Conservation (phyloP, 1,140 invertebrate genomes). For the Mactra quadrangularis region DNA sequence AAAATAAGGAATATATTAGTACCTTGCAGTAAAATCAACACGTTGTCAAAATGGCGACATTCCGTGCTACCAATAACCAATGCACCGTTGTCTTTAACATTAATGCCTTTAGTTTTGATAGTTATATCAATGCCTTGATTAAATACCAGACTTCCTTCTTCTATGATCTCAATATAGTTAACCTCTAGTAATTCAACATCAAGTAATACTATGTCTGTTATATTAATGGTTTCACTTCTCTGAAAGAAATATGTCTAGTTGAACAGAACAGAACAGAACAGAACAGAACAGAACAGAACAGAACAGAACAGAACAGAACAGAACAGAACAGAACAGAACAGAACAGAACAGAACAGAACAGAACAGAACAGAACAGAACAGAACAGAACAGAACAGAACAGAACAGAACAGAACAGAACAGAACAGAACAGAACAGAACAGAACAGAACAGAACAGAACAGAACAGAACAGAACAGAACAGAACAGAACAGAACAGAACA, state of each 20-base stretch:
- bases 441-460: no score
- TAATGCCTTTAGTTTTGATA: constrained; percentile 17
- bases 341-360: no score
- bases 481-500: no score
- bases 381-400: no score
- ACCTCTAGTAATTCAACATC: constrained; percentile 1
- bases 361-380: no score
- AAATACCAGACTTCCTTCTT: constrained; percentile 22
- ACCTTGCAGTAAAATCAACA: constrained; percentile 13
- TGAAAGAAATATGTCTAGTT: not conserved
- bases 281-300: no score
- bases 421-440: no score
- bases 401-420: no score
- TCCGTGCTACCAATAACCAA: constrained; percentile 11
- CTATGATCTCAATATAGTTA: constrained; percentile 6
- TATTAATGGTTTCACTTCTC: not conserved
- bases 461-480: no score
- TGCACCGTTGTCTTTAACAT: constrained; percentile 3
- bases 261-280: no score
- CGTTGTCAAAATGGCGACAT: constrained; percentile 20
- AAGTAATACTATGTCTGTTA: not conserved
- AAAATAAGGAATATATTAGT: not conserved
- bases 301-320: no score
- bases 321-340: no score
- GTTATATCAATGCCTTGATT: constrained; percentile 12